Base-by-base conservation (phyloP, 2,888 invertebrate species). In the Operophtera brumata region DNA sequence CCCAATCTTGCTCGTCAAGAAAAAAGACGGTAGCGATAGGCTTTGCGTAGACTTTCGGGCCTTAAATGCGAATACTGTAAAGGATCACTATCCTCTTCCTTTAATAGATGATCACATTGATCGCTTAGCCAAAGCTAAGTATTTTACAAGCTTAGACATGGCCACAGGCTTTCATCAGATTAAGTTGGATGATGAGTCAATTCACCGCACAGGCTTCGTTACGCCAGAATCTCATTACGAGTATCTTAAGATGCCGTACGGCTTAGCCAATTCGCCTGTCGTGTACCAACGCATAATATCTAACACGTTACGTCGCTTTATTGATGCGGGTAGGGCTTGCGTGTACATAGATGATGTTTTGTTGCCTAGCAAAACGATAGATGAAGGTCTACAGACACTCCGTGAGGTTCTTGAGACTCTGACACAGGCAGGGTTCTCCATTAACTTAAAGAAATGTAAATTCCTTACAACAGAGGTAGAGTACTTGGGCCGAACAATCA, bases 11-110 rank as follows among this genome's bases (percentile, higher is more conserved):
- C 41, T 64, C 0, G 61, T 64, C 0, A 64, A 50, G 1, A 61
- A 63, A 25, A 47, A 48, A 2, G 54, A 69, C 0, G 67, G 69
- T 10, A 62, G 63, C 2, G 64, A 66, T 25, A 25, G 66, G 9
- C 28, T 66, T 32, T 65, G 62, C 6, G 65, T 66, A 0, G 70
- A 67, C 26, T 67, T 39, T 39, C 49, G 66, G 2, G 64, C 62
- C 0, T 20, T 69, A 0, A 70, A 69, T 35, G 6, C 37, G 0
- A 56, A 62, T 0, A 69, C 67, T 0, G 51, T 65, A 1, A 67
- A 64, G 30, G 62, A 69, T 11, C 26, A 65, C 0, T 67, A 53
- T 41, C 69, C 66, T 0, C 12, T 69, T 1, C 65, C 65, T 0
- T 32, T 65, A 6, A 65, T 65, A 0, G 63, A 60, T 4, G 59